Base-by-base conservation (phyloP, 2,113 vertebrate genomes). In the Eudyptes chrysolophus region DNA sequence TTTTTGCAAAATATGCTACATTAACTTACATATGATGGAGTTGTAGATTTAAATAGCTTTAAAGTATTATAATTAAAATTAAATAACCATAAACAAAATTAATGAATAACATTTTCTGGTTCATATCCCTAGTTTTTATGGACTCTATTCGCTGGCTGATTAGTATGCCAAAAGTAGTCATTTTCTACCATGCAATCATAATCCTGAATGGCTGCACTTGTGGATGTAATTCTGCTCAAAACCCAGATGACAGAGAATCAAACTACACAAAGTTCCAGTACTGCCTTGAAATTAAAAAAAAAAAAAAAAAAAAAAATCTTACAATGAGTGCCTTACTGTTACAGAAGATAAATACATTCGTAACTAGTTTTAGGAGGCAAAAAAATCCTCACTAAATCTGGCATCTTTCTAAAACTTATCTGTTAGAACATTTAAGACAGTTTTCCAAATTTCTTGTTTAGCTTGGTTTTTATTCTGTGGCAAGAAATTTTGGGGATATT, bases 31-130 rank as follows among this genome's bases (percentile, higher is more conserved):
- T 46, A 51, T 26, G 19, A 89, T 46, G 32, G 58, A 89, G 54
- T 4, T 79, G 49, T 42, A 91, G 61, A 89, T 84, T 82, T 87
- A 91, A 94, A 76, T 65, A 72, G 30, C 44, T 87, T 76, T 87
- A 83, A 95, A 95, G 54, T 83, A 77, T 87, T 86, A 75, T 88
- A 90, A 94, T 89, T 95, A 95, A 92, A 96, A 95, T 85, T 91
- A 96, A 96, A 87, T 89, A 81, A 51, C 74, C 71, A 70, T 85
- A 85, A 90, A 90, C 84, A 95, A 80, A 94, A 80, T 74, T 93
- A 96, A 95, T 83, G 40, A 90, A 32, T 32, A 65, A 85, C 40
- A 34, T 65, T 87, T 96, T 84, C 80, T 96, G 77, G 84, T 95
- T 96, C 6, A 0, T 36, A 90, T 54, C 58, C 42, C 78, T 30